Evolutionary conservation across 1,140 invertebrate species (phyloP).

Genomic region (Arion vulgaris): DNA sequence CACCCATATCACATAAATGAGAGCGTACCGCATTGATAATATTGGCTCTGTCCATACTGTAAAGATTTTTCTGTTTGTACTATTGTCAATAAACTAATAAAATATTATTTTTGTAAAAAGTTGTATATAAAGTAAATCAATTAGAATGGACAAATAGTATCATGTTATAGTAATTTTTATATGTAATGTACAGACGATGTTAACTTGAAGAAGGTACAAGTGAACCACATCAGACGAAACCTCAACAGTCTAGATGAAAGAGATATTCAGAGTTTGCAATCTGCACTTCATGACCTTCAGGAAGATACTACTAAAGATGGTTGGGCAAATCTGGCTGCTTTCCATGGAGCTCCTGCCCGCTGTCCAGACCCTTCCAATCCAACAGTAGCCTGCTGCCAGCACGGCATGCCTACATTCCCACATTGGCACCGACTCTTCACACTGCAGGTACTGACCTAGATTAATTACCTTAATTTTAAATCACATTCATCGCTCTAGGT

Average conservation of each 20-base stretch:
- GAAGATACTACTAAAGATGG: slow-evolving; percentile 30
- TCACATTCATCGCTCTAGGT: too few relatives aligned
- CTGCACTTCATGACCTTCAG: slow-evolving; percentile 37
- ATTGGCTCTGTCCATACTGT: too few relatives aligned
- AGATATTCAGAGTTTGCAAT: slow-evolving; percentile 20
- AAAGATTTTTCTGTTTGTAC: too few relatives aligned
- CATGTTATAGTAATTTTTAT: neutral
- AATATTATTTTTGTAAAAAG: too few relatives aligned
- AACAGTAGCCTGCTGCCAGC: too few relatives aligned
- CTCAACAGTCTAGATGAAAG: neutral
- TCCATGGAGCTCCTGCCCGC: slow-evolving; percentile 42
- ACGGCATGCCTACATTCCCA: slow-evolving; percentile 49
- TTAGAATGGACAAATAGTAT: neutral
- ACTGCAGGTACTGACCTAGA: slow-evolving; percentile 42
- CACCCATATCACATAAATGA: too few relatives aligned
- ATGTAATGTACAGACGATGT: neutral
- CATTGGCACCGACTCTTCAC: slow-evolving; percentile 51
- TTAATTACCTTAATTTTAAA: too few relatives aligned
- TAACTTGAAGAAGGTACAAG: neutral
- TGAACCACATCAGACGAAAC: slow-evolving; percentile 4
- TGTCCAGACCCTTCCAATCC: slow-evolving; percentile 29
- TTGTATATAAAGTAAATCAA: too few relatives aligned
- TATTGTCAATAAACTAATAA: too few relatives aligned
- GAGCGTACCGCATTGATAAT: too few relatives aligned
- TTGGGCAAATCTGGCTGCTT: slow-evolving; percentile 14